Evolutionary conservation across 2,797 vertebrate species (phyloP), one percentile per base, ranked within the genome.

Genomic region (Falco concolor): DNA sequence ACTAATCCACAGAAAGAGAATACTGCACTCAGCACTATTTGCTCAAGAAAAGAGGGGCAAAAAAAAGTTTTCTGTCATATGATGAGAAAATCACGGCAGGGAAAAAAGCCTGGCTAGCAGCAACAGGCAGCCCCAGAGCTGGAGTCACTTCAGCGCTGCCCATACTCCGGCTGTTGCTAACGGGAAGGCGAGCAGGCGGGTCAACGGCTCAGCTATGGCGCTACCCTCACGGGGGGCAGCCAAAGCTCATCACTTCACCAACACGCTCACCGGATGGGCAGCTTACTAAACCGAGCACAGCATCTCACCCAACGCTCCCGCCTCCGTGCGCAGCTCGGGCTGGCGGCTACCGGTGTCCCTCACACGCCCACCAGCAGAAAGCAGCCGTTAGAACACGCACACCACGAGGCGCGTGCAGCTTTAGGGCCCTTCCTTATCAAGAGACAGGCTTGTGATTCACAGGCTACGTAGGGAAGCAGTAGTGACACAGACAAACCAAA

Each of bases 1-100:
- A 34, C 38, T 30, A 12, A 69, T 8, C 24, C 63, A 24, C 52
- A 10, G 65, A 70, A 24, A 78, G 0, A 30, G 8, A 34, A 9
- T 0, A 53, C 0, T 9, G 24, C 10, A 5, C 27, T 44, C 17
- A 0, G n/a, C 1, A 0, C 27, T 52, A 1, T 1, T 8, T 42
- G 40, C 36, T 49, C 24, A 4, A 21, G 54, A 18, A 36, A 76
- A 42, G 32, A 56, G 44, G 2, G 47, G 61, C 47, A 38, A 20
- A 1, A 4, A 45, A 67, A 38, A 6, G 18, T 3, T 18, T 7
- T 42, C 40, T 16, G 40, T 27, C 32, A 0, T 5, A 7, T 0
- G 10, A 13, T 30, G 12, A 15, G 18, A 75, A 74, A 23, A 82
- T 40, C 64, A 21, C 4, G 57, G 73, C 36, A 20, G 25, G 34